Evolutionary conservation across 2,888 invertebrate genomes (phyloP).

Genomic region (Tachina grossa): DNA sequence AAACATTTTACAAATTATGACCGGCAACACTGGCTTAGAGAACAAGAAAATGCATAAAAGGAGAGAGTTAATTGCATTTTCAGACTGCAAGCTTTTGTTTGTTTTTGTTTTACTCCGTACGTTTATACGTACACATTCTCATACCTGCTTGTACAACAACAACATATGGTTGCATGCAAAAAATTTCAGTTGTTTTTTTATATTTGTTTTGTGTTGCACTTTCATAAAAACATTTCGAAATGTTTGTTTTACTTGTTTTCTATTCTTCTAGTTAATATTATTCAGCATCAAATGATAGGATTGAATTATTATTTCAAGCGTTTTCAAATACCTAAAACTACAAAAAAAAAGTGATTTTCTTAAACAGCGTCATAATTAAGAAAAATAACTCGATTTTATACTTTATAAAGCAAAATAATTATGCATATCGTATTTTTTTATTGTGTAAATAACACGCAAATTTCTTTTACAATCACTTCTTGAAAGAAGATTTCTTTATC

Average conservation of each 20-base stretch:
- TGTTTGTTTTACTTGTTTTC: slow-evolving; percentile 7
- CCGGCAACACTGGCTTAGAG: background rate
- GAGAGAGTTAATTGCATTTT: slow-evolving; percentile 36
- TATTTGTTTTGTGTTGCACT: slow-evolving; percentile 29
- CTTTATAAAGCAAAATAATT: too few relatives aligned
- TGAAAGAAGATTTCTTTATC: too few relatives aligned
- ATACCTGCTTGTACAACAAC: background rate
- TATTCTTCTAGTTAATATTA: background rate
- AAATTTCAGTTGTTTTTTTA: slow-evolving; percentile 19
- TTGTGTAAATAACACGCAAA: too few relatives aligned
- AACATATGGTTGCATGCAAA: slow-evolving; percentile 33
- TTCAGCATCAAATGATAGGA: background rate
- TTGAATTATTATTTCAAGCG: background rate
- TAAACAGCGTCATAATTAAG: too few relatives aligned
- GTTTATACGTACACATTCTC: background rate
- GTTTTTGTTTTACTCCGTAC: background rate
- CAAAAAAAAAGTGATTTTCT: background rate
- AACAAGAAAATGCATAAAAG: background rate
- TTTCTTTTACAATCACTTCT: too few relatives aligned
- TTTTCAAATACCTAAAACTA: slow-evolving; percentile 35
- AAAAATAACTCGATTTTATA: too few relatives aligned
- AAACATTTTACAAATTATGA: background rate
- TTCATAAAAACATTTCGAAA: slow-evolving; percentile 20
- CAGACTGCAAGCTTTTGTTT: slow-evolving; percentile 17
- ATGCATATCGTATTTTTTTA: too few relatives aligned